Evolutionary conservation across 2,888 invertebrate species (phyloP), one percentile per base, ranked within the genome.

Genomic region (Caenorhabditis angaria): DNA sequence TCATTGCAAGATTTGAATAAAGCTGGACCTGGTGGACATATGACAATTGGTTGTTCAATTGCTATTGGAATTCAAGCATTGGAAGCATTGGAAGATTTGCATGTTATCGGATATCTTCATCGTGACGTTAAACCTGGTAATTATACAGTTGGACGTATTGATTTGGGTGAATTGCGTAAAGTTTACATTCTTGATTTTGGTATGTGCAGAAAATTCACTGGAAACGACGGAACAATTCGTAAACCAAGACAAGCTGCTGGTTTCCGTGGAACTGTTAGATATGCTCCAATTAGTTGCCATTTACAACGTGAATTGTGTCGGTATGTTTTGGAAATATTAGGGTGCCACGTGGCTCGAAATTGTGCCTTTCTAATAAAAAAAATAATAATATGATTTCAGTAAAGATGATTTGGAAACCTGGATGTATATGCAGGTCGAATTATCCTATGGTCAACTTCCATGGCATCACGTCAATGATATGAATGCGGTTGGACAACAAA

Each of bases 171-270:
- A 60, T 78, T n/a, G n/a, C n/a, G n/a, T n/a, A n/a, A n/a, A n/a
- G n/a, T n/a, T n/a, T n/a, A n/a, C n/a, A n/a, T n/a, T 55, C 64
- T 78, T 24, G 80, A 80, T 70, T 78, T 78, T 60, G 80, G 77
- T 51, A 76, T 68, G 78, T 76, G 76, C 61, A 60, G 73, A 56
- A 77, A 74, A 51, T 77, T 67, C 65, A 78, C 78, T 24, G 73
- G 71, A 53, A 57, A 60, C 0, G 63, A 65, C 53, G 48, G 79
- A 27, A 74, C 73, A 12, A 81, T 81, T 66, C 60, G 81, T 29
- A 85, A 82, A 68, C 85, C 85, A 12, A 80, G 85, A 48, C 79
- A 79, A 47, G 82, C 82, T 12, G 82, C 83, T n/a, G n/a, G n/a
- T n/a, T n/a, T n/a, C n/a, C n/a, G n/a, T n/a, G n/a, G n/a, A n/a